These are phyloP conservation scores for Mongoloraphidia duomilia DNA, from an alignment of 2,888 invertebrate species.

Conservation along the genomic window DNA sequence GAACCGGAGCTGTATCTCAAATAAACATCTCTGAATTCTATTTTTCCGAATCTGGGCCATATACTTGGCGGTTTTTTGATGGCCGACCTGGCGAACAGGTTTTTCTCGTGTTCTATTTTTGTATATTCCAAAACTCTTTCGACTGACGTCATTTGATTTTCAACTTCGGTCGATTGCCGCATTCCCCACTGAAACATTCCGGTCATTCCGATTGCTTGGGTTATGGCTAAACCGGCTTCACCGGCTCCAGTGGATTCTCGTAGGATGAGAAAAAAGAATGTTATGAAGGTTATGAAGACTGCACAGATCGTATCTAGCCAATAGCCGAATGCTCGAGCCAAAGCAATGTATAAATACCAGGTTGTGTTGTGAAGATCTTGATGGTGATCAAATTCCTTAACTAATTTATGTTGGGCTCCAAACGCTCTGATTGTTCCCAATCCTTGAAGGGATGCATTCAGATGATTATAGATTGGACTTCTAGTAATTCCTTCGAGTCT, in stretches of 20 bases:
- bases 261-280: slow-evolving; percentile 44
- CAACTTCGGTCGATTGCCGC: slow-evolving; percentile 51
- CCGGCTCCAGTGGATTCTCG: slow-evolving; percentile 21
- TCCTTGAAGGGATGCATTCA: slow-evolving; percentile 58
- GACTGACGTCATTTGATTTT: slow-evolving; percentile 47
- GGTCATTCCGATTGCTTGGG: slow-evolving; percentile 34
- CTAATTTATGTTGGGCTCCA: slow-evolving; percentile 41
- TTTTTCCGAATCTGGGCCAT: slow-evolving; percentile 48
- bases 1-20: slow-evolving; percentile 48
- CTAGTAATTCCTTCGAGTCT: slow-evolving; percentile 54
- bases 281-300: slow-evolving; percentile 47
- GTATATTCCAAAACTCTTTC: slow-evolving; percentile 52
- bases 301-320: slow-evolving; percentile 56
- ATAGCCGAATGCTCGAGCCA: slow-evolving; percentile 57
- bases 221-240: slow-evolving; percentile 37
- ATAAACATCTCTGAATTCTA: slow-evolving; percentile 42
- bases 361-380: slow-evolving; percentile 51
- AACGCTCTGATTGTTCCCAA: slow-evolving; percentile 58
- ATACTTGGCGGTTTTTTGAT: slow-evolving; percentile 33
- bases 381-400: slow-evolving; percentile 39
- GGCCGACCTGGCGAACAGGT: slow-evolving; percentile 11
- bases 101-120: slow-evolving; percentile 32
- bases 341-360: slow-evolving; percentile 55
- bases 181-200: slow-evolving; percentile 48
- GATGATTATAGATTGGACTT: slow-evolving; percentile 60